Evolutionary conservation across 2,888 invertebrate species (phyloP).

Genomic region (Drosophila barbarae): DNA sequence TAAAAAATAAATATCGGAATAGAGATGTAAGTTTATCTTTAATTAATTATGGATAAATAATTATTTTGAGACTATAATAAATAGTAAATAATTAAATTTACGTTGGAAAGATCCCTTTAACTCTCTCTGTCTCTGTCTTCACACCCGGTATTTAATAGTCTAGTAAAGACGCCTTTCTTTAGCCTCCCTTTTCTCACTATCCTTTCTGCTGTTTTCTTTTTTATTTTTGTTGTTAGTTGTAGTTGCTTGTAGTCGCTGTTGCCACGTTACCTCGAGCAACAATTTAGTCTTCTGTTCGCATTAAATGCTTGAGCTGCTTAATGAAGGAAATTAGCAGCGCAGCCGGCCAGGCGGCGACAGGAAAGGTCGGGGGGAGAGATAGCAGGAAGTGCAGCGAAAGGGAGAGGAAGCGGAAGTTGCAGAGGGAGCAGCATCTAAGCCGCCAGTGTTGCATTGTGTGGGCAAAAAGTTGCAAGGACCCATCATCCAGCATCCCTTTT

Average conservation of each 20-base stretch:
- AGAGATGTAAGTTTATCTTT: not conserved
- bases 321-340: conserved; percentile 64
- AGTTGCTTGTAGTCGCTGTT: conserved; percentile 25
- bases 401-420: conserved; percentile 20
- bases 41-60: no score
- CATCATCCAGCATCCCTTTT: not conserved
- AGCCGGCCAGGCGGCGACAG: conserved; percentile 3
- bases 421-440: conserved; percentile 17
- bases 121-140: no score
- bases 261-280: conserved; percentile 46
- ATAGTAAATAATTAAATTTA: not conserved
- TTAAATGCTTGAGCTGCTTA: conserved; percentile 63
- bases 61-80: no score
- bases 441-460: conserved; percentile 27
- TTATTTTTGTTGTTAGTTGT: not conserved
- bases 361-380: not conserved
- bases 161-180: not conserved
- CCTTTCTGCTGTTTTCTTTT: no score
- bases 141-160: conserved; percentile 1
- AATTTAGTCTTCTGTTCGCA: conserved; percentile 53
- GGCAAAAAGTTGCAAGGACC: conserved; percentile 21
- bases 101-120: no score
- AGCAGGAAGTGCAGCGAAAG: not conserved
- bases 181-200: not conserved
- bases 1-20: not conserved